Percentiles rank a stretch among this genome's conserved stretches.
phyloP scores from a whole-genome alignment of 2,797 vertebrate species.

The Pelodytes ibericus region DNA sequence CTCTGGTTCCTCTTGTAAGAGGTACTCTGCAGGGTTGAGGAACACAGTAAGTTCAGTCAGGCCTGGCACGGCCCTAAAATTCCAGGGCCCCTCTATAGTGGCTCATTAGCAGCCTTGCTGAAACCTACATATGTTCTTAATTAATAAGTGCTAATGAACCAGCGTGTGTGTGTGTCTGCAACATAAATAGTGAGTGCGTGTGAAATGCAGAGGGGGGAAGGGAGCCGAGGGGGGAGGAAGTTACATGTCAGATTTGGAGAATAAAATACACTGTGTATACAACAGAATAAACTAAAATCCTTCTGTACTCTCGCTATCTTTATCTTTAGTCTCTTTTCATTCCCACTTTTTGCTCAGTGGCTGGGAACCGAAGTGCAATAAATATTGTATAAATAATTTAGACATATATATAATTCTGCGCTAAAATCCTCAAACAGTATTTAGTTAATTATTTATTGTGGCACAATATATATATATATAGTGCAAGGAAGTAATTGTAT shows the following conservation, averaged over 20 bases:
- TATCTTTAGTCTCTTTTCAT: too few species aligned
- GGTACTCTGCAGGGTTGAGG: conserved; percentile 17
- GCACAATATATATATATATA: too few species aligned
- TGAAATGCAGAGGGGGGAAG: conserved; percentile 57
- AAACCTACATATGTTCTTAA: conserved; percentile 82
- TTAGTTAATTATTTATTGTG: too few species aligned
- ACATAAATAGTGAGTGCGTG: conserved; percentile 45
- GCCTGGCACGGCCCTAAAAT: conserved; percentile 30
- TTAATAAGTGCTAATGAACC: conserved; percentile 83
- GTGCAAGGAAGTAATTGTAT: too few species aligned
- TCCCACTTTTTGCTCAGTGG: too few species aligned
- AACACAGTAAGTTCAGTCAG: conserved; percentile 37
- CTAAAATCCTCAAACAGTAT: too few species aligned
- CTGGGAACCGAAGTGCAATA: too few species aligned
- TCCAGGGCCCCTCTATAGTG: conserved; percentile 21
- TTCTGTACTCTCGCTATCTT: too few species aligned
- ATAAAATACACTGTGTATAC: background rate
- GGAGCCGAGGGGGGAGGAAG: conserved; percentile 6
- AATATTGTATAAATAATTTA: too few species aligned
- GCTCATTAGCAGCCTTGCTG: conserved; percentile 53
- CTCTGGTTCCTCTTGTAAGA: conserved; percentile 20
- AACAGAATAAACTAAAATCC: background rate
- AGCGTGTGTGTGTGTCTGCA: conserved; percentile 69
- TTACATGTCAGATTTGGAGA: background rate
- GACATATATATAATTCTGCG: too few species aligned